A percentile compares a stretch with the other conserved stretches of the same genome.
phyloP scores from a whole-genome alignment of 2,888 invertebrate genomes.

The Pomacea canaliculata region DNA sequence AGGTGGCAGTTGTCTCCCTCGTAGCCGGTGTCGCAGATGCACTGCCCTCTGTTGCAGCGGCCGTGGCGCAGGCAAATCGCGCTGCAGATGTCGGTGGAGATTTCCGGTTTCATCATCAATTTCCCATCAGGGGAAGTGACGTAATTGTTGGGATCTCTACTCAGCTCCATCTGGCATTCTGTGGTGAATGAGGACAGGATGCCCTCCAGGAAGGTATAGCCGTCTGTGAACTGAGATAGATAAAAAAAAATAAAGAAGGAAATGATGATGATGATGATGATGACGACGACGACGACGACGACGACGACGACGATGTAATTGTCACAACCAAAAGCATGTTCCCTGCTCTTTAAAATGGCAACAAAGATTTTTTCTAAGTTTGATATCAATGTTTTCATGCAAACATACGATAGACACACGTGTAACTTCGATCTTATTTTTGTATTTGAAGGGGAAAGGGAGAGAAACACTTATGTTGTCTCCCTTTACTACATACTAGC shows the following conservation, averaged over 20 bases:
- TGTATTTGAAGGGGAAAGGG: too few relatives aligned
- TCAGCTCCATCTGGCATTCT: slow-evolving; percentile 14
- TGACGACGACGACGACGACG: too few relatives aligned
- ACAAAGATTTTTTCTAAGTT: background rate
- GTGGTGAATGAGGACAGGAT: background rate
- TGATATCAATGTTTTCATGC: too few relatives aligned
- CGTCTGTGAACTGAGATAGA: background rate
- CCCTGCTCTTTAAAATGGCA: too few relatives aligned
- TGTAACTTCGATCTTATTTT: too few relatives aligned
- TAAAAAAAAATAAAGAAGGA: background rate
- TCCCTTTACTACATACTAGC: background rate
- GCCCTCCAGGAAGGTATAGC: slow-evolving; percentile 1
- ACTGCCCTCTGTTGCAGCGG: slow-evolving; percentile 17
- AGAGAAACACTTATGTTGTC: too few relatives aligned
- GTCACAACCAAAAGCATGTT: too few relatives aligned
- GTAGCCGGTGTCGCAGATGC: slow-evolving; percentile 24
- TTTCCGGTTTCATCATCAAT: slow-evolving; percentile 8
- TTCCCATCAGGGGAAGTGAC: slow-evolving; percentile 5
- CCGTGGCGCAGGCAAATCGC: slow-evolving; percentile 24
- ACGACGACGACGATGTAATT: too few relatives aligned
- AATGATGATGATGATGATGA: background rate
- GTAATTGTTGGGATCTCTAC: slow-evolving; percentile 14
- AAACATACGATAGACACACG: too few relatives aligned
- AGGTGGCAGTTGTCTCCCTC: slow-evolving; percentile 27
- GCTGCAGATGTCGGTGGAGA: slow-evolving; percentile 19